Base-by-base conservation (phyloP, 2,797 vertebrate genomes). In the Allobates femoralis region DNA sequence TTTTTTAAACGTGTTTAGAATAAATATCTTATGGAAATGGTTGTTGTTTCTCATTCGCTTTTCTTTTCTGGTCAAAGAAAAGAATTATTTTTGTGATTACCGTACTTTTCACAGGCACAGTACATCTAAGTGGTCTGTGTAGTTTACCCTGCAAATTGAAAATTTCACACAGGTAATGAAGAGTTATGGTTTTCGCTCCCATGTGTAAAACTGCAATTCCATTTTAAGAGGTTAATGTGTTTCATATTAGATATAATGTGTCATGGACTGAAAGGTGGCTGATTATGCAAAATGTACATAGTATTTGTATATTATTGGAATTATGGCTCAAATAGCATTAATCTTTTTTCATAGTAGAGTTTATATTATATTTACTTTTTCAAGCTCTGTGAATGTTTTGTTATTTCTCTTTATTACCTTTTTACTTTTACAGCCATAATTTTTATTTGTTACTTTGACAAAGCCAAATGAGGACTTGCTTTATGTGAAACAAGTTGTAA, bases 111-210 rank as follows among this genome's bases (percentile, higher is more conserved):
- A 74, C 60, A 79, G 75, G 32, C 34, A 83, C 18, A 79, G 32
- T 71, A 50, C 15, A 23, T 83, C 76, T 86, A 86, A 86, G 82
- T 81, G 53, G 79, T 76, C 78, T 85, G 21, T 83, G 87, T 73
- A 85, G 78, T 71, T 85, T 79, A 77, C 62, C 71, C 76, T 71
- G 80, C 75, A 84, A 86, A 84, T 88, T 84, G 85, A 80, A 86
- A 84, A 84, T 86, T 86, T 86, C 88, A 84, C 84, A 84, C 81
- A 84, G 58, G 41, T 86, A 86, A 80, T 86, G 88, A 84, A 86
- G 85, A 84, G 56, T 84, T 84, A 88, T 86, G 73, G 85, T 64
- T 80, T 88, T 84, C 62, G 41, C 74, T 86, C 85, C 85, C 75
- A 32, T 84, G 81, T 80, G 81, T 84, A 75, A 83, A 86, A 80